Evolutionary conservation across 2,797 vertebrate species (phyloP).

Genomic region (Gallinago solitaria): DNA sequence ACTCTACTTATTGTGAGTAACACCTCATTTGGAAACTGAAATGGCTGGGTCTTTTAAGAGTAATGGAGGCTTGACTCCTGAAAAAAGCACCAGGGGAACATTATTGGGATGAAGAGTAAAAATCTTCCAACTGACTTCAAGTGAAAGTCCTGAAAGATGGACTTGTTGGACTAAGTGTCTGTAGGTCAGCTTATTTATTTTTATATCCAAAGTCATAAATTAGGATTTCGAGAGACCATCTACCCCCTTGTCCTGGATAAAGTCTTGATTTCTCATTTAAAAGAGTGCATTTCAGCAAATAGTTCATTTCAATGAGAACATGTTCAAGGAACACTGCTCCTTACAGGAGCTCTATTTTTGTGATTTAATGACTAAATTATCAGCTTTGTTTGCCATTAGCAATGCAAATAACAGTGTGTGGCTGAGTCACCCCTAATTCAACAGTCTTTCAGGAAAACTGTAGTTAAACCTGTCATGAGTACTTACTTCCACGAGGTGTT

Average conservation of each 20-base stretch:
- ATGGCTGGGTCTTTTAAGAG: neutral
- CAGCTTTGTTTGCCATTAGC: neutral
- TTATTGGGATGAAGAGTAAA: neutral
- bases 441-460: neutral
- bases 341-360: neutral
- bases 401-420: neutral
- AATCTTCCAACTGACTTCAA: neutral
- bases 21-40: neutral
- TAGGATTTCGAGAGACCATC: neutral
- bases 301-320: neutral
- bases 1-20: neutral
- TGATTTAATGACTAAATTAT: neutral
- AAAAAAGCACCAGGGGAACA: neutral
- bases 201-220: neutral
- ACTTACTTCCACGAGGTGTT: neutral
- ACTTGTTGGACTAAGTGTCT: neutral
- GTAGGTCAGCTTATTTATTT: neutral
- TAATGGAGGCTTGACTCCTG: neutral
- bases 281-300: neutral
- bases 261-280: neutral
- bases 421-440: neutral
- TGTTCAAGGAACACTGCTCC: neutral
- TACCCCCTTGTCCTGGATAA: neutral
- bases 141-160: neutral
- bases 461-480: neutral